phyloP scores from a whole-genome alignment of 2,113 vertebrate species.

The Sus scrofa region DNA sequence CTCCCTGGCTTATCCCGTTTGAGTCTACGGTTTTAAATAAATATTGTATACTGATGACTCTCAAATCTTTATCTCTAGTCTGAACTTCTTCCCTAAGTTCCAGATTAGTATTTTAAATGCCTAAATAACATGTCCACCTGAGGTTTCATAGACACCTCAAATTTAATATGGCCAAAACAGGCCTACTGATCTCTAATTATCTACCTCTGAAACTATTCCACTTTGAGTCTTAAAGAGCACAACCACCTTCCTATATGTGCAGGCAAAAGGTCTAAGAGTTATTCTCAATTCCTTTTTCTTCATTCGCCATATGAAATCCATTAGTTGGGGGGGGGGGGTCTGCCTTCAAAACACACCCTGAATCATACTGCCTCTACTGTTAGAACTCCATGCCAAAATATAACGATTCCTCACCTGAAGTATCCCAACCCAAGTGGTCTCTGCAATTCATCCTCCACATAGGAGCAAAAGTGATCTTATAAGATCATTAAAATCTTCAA shows the following conservation, averaged over 20 bases:
- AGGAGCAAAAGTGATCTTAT: not conserved
- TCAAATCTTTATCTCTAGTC: not conserved
- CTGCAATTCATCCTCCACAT: not conserved
- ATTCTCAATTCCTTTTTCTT: not conserved
- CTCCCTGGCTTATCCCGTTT: not conserved
- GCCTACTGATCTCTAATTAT: not conserved
- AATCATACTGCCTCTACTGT: not conserved
- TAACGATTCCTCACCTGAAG: not conserved
- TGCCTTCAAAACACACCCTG: not conserved
- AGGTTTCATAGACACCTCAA: not conserved
- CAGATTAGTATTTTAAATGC: not conserved
- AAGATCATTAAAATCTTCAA: not conserved
- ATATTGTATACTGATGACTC: not conserved
- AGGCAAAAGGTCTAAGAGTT: not conserved
- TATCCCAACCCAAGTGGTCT: not conserved
- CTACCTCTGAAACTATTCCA: not conserved
- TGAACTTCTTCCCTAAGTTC: not conserved
- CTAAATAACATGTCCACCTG: not conserved
- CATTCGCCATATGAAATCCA: not conserved
- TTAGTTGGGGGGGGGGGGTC: not conserved
- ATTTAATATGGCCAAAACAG: not conserved
- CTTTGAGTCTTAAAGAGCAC: not conserved
- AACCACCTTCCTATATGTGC: not conserved
- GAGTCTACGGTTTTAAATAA: slow-evolving; percentile 6
- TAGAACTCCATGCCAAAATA: not conserved